Evolutionary conservation across 2,888 invertebrate species (phyloP), one percentile per base, ranked within the genome.

Genomic region (Limnephilus auricula): DNA sequence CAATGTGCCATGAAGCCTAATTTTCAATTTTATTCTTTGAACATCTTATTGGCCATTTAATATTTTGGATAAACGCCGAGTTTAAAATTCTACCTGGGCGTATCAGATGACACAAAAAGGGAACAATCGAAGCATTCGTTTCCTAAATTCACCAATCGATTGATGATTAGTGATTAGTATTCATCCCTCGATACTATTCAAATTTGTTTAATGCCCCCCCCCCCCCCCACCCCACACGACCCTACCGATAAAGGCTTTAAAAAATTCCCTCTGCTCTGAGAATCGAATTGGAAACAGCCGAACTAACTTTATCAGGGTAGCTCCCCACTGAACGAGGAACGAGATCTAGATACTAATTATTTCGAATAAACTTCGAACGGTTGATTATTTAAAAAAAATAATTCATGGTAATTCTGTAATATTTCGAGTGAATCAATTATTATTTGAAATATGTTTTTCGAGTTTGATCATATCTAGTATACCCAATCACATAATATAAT

Each of bases 101-200:
- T n/a, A 65, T n/a, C 25, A 65, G 25, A 65, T 65, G 25, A 2
- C 65, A 65, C 65, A n/a, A 25, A 65, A 65, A 65, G n/a, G 25
- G 65, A 65, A 65, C n/a, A 6, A 65, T 65, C 65, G 65, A 25
- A 65, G 65, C 25, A 65, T n/a, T 65, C 65, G 18, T 65, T 65
- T 65, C 65, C 65, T 1, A n/a, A 25, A 25, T 65, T 65, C 25
- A 25, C 9, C 25, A 65, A 65, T 65, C 65, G 65, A 65, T 65
- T 65, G 65, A 65, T 65, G 65, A 65, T 65, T 65, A 65, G 65
- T 65, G n/a, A n/a, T 65, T 65, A 65, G 65, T 65, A 65, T 65
- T 65, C 65, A 65, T n/a, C 25, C 65, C 65, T 65, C 65, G 65
- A 65, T 65, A 65, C 65, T 65, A 65, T 65, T 65, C 65, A 65